Evolutionary conservation across 2,888 invertebrate genomes (phyloP).

Genomic region (Limnephilus lunatus): DNA sequence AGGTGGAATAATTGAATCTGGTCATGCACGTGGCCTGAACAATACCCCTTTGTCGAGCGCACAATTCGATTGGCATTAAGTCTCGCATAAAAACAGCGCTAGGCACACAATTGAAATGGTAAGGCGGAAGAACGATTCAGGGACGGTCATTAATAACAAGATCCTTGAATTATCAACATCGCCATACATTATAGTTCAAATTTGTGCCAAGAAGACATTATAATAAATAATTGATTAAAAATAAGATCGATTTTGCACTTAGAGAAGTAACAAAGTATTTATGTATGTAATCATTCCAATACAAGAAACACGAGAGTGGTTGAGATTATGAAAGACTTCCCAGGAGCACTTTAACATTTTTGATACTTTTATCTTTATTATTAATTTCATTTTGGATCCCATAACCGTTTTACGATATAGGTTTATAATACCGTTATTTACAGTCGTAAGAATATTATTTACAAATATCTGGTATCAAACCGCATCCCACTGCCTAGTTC

Average conservation of each 20-base stretch:
- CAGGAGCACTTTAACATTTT: background rate
- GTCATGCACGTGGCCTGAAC: background rate
- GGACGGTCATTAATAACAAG: background rate
- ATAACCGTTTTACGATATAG: background rate
- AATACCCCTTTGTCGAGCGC: background rate
- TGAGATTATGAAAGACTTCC: background rate
- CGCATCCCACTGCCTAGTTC: background rate
- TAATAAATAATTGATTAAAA: background rate
- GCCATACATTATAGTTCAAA: background rate
- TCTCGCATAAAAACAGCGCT: background rate
- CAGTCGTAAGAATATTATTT: background rate
- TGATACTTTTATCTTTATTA: background rate
- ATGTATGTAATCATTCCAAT: background rate
- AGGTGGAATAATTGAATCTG: conserved; percentile 2
- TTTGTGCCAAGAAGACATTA: background rate
- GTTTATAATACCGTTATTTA: background rate
- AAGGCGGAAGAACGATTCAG: background rate
- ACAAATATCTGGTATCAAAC: background rate
- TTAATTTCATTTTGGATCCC: background rate
- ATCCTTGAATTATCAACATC: background rate
- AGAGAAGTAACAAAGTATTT: background rate
- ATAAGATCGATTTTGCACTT: background rate
- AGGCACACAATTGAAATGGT: background rate
- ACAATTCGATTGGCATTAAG: background rate
- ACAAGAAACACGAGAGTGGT: background rate